Percentiles rank a stretch among this genome's conserved stretches.
Conservation (phyloP, 2,797 vertebrate genomes). For the Sebastes diaconus region DNA sequence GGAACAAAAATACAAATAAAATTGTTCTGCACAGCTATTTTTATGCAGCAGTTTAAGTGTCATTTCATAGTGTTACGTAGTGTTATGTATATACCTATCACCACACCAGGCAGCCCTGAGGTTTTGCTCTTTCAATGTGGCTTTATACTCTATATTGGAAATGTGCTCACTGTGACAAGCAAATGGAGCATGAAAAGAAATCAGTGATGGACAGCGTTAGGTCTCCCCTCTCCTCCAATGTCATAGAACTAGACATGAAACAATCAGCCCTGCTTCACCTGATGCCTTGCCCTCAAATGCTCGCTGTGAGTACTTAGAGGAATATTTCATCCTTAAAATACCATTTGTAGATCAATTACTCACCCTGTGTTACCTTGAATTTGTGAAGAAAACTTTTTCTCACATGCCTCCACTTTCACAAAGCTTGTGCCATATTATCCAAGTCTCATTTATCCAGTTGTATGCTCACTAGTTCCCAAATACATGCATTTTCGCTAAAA, state of each 20-base stretch:
- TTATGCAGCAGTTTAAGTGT: not conserved
- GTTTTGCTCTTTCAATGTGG: not conserved
- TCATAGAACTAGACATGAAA: slow-evolving; percentile 25
- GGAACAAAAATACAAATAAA: not conserved
- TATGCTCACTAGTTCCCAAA: not conserved
- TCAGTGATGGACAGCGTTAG: not conserved
- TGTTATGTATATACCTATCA: not conserved
- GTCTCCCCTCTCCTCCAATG: not conserved
- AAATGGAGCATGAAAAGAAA: slow-evolving; percentile 30
- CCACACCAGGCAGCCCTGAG: not conserved
- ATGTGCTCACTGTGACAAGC: slow-evolving; percentile 25
- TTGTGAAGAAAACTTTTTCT: not conserved
- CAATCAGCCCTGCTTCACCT: slow-evolving; percentile 6
- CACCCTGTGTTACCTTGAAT: not conserved
- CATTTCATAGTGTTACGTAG: not conserved
- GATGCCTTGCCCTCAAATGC: not conserved
- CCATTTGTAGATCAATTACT: not conserved
- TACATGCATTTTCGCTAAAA: not conserved
- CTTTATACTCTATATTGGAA: slow-evolving; percentile 8
- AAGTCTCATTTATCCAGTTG: not conserved
- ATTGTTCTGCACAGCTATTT: not conserved
- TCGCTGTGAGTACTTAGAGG: not conserved
- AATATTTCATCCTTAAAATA: not conserved
- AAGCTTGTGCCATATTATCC: not conserved
- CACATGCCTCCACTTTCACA: not conserved